Base-by-base conservation (phyloP, 2,113 vertebrate species). In the Crocuta crocuta region DNA sequence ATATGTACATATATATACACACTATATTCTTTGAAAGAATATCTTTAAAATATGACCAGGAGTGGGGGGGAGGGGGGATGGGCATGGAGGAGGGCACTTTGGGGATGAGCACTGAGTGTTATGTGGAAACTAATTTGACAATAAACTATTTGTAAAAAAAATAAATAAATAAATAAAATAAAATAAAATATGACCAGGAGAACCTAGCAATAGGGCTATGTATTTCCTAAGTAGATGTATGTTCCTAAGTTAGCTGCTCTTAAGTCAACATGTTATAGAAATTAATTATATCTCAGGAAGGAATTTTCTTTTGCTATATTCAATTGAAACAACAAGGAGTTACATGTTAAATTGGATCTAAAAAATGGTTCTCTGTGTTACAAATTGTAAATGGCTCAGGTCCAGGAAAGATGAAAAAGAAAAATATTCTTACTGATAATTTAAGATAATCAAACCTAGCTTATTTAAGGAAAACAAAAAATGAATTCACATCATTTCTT, bases 251-350 rank as follows among this genome's bases (percentile, higher is more conserved):
- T 80, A 89, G n/a, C 16, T 89, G 73, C 28, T 94, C 43, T 80
- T 92, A 89, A 81, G 33, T 95, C 26, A 74, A 80, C 28, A 84
- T 2, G 80, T 91, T 89, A 23, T 39, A 85, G 66, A 96, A 95
- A 94, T 92, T 78, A 94, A 58, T 97, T 84, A 63, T 83, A 39
- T 82, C 21, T 94, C 74, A 71, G 74, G 68, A 81, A 79, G 95
- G 4, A 78, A 93, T 79, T 93, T 96, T 91, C 61, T 85, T 94
- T 95, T 86, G n/a, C 61, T 93, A 90, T 94, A 50, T 83, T 91
- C 3, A 43, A 0, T 17, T 26, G 61, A 90, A 93, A 89, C 26
- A 58, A 48, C 21, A 24, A 92, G 33, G 43, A 78, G 24, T 45
- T 53, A 71, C 61, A 78, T 66, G 28, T 91, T 89, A 92, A 71